These are phyloP conservation scores for Halichoeres trimaculatus DNA, from an alignment of 2,113 vertebrate genomes.

Conservation along the genomic window DNA sequence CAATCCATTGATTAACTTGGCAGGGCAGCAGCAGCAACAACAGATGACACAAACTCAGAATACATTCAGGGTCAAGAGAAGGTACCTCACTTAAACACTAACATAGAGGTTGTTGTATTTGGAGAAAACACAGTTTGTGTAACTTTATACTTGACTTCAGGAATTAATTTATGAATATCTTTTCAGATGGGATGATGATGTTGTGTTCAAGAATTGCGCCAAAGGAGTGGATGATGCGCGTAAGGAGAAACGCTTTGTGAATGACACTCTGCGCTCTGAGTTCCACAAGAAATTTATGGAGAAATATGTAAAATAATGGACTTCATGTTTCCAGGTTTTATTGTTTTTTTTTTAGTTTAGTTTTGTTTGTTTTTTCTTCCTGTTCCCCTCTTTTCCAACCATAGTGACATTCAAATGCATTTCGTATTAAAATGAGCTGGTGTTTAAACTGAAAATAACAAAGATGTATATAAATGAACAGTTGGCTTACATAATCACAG, in stretches of 20 bases:
- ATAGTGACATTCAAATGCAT: conserved; percentile 22
- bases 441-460: conserved; percentile 31
- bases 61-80: conserved; percentile 96
- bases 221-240: conserved; percentile 96
- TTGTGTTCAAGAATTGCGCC: conserved; percentile 99
- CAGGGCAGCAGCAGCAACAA: conserved; percentile 85
- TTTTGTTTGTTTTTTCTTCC: conserved; percentile 1
- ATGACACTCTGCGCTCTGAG: conserved; percentile 94
- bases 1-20: conserved; percentile 94
- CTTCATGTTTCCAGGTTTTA: conserved; percentile 15
- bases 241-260: conserved; percentile 96
- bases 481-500: conserved; percentile 17
- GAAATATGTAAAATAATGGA: conserved; percentile 95
- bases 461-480: conserved; percentile 56
- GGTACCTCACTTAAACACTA: conserved; percentile 79
- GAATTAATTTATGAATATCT: conserved; percentile 21
- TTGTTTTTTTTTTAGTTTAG: conserved; percentile 2
- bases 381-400: neutral
- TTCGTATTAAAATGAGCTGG: conserved; percentile 15
- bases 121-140: neutral
- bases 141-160: neutral
- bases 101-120: neutral
- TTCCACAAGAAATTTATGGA: conserved; percentile 96
- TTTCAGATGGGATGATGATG: conserved; percentile 98
- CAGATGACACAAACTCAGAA: conserved; percentile 78